These are phyloP conservation scores for Murina feae DNA, from an alignment of 2,113 vertebrate species.

Conservation along the genomic window DNA sequence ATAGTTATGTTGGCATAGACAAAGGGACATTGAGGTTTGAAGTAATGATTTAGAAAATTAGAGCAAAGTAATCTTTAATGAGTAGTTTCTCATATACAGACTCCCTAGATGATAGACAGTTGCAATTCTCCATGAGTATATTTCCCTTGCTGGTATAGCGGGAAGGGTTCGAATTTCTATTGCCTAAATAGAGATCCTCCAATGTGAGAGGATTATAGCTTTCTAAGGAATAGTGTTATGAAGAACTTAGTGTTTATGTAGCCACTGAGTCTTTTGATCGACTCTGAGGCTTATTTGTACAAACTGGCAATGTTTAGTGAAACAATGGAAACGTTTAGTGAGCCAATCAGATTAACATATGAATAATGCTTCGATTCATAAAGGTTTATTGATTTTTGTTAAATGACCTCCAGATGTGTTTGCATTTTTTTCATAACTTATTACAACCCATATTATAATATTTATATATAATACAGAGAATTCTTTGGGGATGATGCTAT, in stretches of 20 bases:
- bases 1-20: slow-evolving; percentile 12
- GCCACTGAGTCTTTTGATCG: slow-evolving; percentile 60
- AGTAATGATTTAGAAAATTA: slow-evolving; percentile 13
- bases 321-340: slow-evolving; percentile 67
- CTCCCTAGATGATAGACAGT: background rate
- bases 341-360: slow-evolving; percentile 69
- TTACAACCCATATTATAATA: slow-evolving; percentile 49
- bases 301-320: slow-evolving; percentile 61
- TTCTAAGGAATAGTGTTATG: slow-evolving; percentile 5
- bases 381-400: slow-evolving; percentile 71
- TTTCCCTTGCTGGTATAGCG: background rate
- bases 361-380: slow-evolving; percentile 69
- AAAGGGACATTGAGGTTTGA: background rate
- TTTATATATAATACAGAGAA: slow-evolving; percentile 61
- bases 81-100: background rate
- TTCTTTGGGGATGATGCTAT: slow-evolving; percentile 66
- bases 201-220: background rate
- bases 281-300: slow-evolving; percentile 21
- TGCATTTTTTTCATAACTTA: slow-evolving; percentile 71
- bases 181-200: background rate
- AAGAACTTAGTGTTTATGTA: slow-evolving; percentile 23
- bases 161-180: background rate
- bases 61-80: background rate
- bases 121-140: background rate
- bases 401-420: slow-evolving; percentile 79